These are phyloP conservation scores for Aplysina aerophoba DNA, from an alignment of 37 sponge, comb jelly and placozoan species.

Conservation along the genomic window DNA sequence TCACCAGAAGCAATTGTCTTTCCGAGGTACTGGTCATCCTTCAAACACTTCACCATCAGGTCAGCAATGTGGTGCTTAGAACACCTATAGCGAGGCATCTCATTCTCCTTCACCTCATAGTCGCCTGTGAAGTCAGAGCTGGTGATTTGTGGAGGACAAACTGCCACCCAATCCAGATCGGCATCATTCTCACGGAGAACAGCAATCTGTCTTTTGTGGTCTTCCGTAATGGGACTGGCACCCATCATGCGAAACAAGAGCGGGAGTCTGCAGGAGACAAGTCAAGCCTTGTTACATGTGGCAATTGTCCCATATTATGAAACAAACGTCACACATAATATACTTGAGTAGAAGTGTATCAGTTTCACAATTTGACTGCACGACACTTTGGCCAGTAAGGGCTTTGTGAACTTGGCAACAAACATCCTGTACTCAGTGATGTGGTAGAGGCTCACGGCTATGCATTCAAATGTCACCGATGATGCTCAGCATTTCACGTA, in stretches of 20 bases:
- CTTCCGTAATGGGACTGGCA: not conserved
- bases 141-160: not conserved
- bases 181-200: slow-evolving; percentile 6
- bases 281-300: no score
- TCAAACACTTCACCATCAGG: slow-evolving; percentile 14
- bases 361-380: no score
- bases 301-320: no score
- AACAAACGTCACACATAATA: no score
- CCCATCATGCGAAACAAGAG: not conserved
- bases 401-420: no score
- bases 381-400: no score
- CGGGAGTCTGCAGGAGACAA: not conserved
- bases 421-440: no score
- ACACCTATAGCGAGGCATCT: not conserved
- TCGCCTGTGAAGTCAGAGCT: slow-evolving; percentile 5
- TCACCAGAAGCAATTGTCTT: not conserved
- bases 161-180: slow-evolving; percentile 9
- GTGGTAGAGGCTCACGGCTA: no score
- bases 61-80: slow-evolving; percentile 12
- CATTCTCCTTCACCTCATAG: not conserved
- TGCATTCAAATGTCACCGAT: no score
- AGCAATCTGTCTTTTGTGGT: not conserved
- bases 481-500: no score
- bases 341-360: no score
- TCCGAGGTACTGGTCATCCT: not conserved